Base-by-base conservation (phyloP, 2,797 vertebrate species). In the Neostethus bicornis region DNA sequence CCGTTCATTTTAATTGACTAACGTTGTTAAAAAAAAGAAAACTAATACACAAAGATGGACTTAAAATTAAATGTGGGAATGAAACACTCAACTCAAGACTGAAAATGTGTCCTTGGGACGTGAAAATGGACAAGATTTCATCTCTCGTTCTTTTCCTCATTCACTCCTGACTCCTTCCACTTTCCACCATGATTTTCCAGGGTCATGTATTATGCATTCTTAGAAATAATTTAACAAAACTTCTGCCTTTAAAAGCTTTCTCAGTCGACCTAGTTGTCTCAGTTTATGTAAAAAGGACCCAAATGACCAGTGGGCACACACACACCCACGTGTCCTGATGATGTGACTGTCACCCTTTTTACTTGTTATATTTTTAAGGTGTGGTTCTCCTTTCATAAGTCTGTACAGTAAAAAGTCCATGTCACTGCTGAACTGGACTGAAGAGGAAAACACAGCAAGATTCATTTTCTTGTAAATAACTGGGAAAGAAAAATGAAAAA, bases 191-290 rank as follows among this genome's bases (percentile, higher is more conserved):
- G 54, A 62, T 69, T 64, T 79, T 63, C 50, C 57, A 21, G 49
- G 26, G 4, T 81, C 77, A 81, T 87, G 66, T 52, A 87, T 90
- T 84, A 89, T 89, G 79, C 70, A 90, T 83, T 64, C 56, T 90
- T 78, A 89, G 84, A 77, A 90, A 90, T 90, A 68, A 90, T 90
- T 91, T 41, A 91, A 66, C 54, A 65, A 83, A 89, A 82, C 69
- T 85, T 70, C 70, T 79, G 70, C 76, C 77, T 80, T 85, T 87
- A 76, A 89, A 89, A 85, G 81, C 79, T 66, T 80, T 61, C 14
- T 50, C 26, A 32, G 48, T 58, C 3, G 7, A 28, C 42, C 55
- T 32, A 16, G 61, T 80, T 70, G 74, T 69, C 60, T 71, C 12
- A 12, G 59, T 80, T 62, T 55, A 78, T 73, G 57, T 47, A 52